Evolutionary conservation across 2,113 vertebrate species (phyloP).

Genomic region (Engystomops pustulosus): DNA sequence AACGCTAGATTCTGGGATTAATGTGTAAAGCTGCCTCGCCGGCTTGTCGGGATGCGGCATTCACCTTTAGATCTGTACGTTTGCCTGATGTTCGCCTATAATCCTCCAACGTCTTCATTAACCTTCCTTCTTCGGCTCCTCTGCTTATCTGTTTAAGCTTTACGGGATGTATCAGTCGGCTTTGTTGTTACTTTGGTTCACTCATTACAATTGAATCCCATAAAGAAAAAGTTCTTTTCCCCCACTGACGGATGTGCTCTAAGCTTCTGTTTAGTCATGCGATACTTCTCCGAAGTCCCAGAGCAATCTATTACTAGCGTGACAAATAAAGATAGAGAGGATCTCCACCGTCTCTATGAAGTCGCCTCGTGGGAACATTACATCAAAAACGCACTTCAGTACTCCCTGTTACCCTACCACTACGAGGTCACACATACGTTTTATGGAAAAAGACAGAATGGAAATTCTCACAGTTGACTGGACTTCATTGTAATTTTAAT

Average conservation of each 20-base stretch:
- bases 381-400: not conserved
- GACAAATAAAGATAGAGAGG: constrained; percentile 38
- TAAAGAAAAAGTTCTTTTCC: not conserved
- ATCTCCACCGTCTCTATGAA: not conserved
- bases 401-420: not conserved
- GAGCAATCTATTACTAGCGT: constrained; percentile 3
- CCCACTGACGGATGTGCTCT: not conserved
- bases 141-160: constrained; percentile 27
- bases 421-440: not conserved
- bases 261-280: constrained; percentile 1
- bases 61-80: constrained; percentile 34
- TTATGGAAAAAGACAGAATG: not conserved
- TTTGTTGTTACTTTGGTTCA: constrained; percentile 23
- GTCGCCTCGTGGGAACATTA: not conserved
- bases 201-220: constrained; percentile 28
- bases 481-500: not conserved
- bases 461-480: not conserved
- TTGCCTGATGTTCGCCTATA: constrained; percentile 4
- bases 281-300: not conserved
- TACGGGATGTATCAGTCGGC: not conserved
- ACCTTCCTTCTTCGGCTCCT: constrained; percentile 1
- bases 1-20: constrained; percentile 2
- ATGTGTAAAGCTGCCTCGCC: not conserved
- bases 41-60: not conserved
- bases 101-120: constrained; percentile 45